phyloP scores from a whole-genome alignment of 2,888 invertebrate species.

The Euphydryas editha region DNA sequence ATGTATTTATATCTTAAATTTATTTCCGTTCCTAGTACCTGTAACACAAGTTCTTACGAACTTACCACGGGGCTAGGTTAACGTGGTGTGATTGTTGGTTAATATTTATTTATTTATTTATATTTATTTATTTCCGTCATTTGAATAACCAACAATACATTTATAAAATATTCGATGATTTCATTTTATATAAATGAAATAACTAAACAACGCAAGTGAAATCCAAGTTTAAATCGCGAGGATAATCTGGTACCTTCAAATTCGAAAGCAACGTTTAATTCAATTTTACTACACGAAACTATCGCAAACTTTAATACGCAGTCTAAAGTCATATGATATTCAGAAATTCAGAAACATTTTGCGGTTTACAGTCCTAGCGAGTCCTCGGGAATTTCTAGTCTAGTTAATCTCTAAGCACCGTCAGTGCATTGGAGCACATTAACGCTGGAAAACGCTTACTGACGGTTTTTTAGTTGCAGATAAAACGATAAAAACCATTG shows the following conservation, averaged over 20 bases:
- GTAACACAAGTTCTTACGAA: too few relatives aligned
- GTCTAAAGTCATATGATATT: slow-evolving; percentile 37
- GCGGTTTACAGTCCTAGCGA: slow-evolving; percentile 34
- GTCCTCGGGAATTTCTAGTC: slow-evolving; percentile 41
- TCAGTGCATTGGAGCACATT: slow-evolving; percentile 40
- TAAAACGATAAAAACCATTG: slow-evolving; percentile 32
- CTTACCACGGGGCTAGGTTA: too few relatives aligned
- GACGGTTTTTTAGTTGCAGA: slow-evolving; percentile 26
- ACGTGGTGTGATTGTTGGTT: too few relatives aligned
- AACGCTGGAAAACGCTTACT: slow-evolving; percentile 30
- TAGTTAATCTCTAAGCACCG: slow-evolving; percentile 43
- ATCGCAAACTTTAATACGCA: slow-evolving; percentile 31
- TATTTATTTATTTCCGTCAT: too few relatives aligned
- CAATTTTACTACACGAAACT: slow-evolving; percentile 23
- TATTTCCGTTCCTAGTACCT: too few relatives aligned
- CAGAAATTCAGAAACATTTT: slow-evolving; percentile 39
- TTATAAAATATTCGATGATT: background rate
- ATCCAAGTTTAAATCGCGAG: background rate
- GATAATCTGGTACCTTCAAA: slow-evolving; percentile 1
- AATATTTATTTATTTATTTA: too few relatives aligned
- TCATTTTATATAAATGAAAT: background rate
- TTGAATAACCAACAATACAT: too few relatives aligned
- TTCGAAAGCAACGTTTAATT: slow-evolving; percentile 16
- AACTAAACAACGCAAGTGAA: background rate
- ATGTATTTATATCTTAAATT: too few relatives aligned